Percentiles rank a stretch among this genome's conserved stretches.
These are phyloP conservation scores for Neogale vison DNA, from an alignment of 2,113 vertebrate genomes.

Conservation along the genomic window DNA sequence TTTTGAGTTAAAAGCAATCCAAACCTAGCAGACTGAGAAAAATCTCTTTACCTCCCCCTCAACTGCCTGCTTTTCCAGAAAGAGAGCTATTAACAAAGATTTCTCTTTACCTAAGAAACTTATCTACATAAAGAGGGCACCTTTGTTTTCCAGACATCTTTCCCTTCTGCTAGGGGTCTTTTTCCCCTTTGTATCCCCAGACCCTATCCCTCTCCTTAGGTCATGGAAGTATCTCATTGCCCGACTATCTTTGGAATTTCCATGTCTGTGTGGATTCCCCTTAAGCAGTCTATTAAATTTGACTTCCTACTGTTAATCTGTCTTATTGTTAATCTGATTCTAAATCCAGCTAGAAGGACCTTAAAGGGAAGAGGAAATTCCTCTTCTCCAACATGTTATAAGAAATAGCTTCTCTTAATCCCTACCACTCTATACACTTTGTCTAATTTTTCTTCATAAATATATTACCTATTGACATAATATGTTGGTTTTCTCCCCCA, in stretches of 20 bases:
- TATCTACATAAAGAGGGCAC: neutral
- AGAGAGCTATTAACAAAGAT: neutral
- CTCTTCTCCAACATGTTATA: neutral
- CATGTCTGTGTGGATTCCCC: neutral
- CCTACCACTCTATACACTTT: neutral
- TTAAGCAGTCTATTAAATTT: neutral
- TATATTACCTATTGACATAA: neutral
- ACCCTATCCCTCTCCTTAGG: neutral
- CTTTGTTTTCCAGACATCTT: neutral
- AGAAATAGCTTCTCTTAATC: neutral
- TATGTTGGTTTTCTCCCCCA: neutral
- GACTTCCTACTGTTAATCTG: neutral
- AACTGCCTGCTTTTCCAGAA: neutral
- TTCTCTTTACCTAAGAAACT: neutral
- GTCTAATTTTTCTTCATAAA: neutral
- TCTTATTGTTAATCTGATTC: neutral
- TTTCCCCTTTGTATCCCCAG: neutral
- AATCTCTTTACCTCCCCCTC: neutral
- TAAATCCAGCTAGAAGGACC: neutral
- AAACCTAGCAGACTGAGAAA: neutral
- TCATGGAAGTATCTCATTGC: neutral
- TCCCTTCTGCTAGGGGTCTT: neutral
- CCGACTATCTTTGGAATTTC: neutral
- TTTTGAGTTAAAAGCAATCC: neutral
- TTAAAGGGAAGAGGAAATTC: neutral